Evolutionary conservation across 92 coral and sea anemone genomes (phyloP), one percentile per base, ranked within the genome.

Genomic region (Zoanthus sansibaricus): DNA sequence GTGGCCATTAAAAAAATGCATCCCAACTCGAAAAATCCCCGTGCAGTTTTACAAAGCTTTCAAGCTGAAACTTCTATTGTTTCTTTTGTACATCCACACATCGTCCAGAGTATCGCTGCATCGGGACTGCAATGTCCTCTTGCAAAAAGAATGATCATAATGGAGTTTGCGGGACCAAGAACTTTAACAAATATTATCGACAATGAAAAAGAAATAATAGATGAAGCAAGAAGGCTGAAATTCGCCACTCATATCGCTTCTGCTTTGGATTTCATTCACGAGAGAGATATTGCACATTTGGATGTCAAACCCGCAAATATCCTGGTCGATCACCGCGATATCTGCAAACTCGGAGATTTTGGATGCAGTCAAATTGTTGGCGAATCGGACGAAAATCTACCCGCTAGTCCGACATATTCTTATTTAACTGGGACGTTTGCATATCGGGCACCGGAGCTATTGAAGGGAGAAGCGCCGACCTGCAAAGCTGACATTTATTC

Each of bases 351-450:
- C 30, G 96, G 99, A 7, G 99, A 97, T 86, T 97, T 97, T 79
- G 99, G 99, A 55, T 97, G 99, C 72, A 93, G 98, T 67, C 99
- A 95, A 86, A 87, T 93, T 67, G 94, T 97, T 17, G 98, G 94
- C 25, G 95, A 91, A 14, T 95, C 95, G 9, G 95, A 92, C 46
- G 96, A 92, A 9, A 91, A 95, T 86, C 91, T 95, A 93, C 99
- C 99, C 86, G 98, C 98, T 21, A 97, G 99, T 61, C 99, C 99
- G 16, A 97, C 99, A n/a, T 95, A 95, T 89, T 94, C 99, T 5
- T 93, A 92, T 61, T 84, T 97, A 85, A 94, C 99, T 58, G 99
- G 99, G 71, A 97, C 99, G 1, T 95, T 95, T 76, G 95, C 99
- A 66, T 97, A 97, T 72, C 88, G 99, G 21, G 99, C 99, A 83